Conservation (phyloP, 2,888 invertebrate genomes). For the Cybosia mesomella region DNA sequence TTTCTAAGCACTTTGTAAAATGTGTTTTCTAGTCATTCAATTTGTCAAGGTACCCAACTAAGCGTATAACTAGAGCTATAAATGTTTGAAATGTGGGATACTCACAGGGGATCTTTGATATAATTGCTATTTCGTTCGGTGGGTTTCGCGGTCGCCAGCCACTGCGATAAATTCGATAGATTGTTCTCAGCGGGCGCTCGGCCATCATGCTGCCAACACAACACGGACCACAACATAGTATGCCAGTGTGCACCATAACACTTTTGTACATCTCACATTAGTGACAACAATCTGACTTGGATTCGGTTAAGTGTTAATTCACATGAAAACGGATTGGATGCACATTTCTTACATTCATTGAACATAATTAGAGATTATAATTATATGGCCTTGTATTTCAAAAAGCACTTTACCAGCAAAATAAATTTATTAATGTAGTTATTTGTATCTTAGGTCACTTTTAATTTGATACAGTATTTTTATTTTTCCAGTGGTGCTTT, state of each 20-base stretch:
- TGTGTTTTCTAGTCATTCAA: neutral
- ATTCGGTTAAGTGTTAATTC: conserved; percentile 39
- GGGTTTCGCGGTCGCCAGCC: conserved; percentile 33
- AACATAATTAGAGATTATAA: neutral
- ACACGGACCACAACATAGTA: conserved; percentile 65
- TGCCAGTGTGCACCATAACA: conserved; percentile 53
- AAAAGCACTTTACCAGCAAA: neutral
- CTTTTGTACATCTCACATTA: conserved; percentile 46
- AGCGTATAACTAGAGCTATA: neutral
- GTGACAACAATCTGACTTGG: conserved; percentile 42
- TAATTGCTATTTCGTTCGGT: conserved; percentile 29
- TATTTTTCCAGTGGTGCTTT: neutral
- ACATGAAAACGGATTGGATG: conserved; percentile 15
- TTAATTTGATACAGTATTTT: neutral
- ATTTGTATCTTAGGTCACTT: neutral
- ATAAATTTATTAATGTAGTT: neutral
- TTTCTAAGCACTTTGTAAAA: neutral
- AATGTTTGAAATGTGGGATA: conserved; percentile 30
- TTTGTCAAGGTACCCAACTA: neutral
- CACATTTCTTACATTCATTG: conserved; percentile 7
- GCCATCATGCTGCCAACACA: conserved; percentile 83
- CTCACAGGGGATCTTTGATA: conserved; percentile 63
- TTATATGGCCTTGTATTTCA: neutral
- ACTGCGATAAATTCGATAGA: conserved; percentile 61
- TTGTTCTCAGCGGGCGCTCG: conserved; percentile 63